A percentile compares a stretch with the other conserved stretches of the same genome.
phyloP scores from a whole-genome alignment of 1,140 invertebrate genomes.

The Polyergus mexicanus region DNA sequence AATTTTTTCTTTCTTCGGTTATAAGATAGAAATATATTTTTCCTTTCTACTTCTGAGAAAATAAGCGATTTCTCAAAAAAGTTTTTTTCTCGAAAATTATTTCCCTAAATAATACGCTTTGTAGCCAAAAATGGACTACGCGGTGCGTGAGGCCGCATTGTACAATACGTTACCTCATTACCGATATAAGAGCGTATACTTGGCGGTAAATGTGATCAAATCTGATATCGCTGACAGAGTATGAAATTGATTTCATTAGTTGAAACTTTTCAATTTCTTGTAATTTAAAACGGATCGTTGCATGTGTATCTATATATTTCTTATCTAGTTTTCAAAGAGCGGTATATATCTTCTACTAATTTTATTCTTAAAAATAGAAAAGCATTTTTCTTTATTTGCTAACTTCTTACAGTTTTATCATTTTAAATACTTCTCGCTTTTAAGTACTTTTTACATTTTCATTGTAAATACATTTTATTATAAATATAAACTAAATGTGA shows the following conservation, averaged over 20 bases:
- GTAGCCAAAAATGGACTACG: slow-evolving; percentile 52
- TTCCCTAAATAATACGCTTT: slow-evolving; percentile 55
- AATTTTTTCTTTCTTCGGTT: slow-evolving; percentile 52
- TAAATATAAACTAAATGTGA: slow-evolving; percentile 2
- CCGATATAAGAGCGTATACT: neutral
- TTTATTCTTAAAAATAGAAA: neutral
- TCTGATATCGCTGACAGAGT: slow-evolving; percentile 5
- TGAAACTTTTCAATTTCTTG: neutral
- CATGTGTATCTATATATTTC: neutral
- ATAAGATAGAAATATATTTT: slow-evolving; percentile 67
- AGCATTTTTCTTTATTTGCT: neutral
- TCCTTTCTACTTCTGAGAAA: slow-evolving; percentile 56
- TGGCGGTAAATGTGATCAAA: slow-evolving; percentile 43
- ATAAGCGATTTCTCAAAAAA: slow-evolving; percentile 64
- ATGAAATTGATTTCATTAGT: neutral
- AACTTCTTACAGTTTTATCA: neutral
- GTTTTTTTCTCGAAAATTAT: slow-evolving; percentile 62
- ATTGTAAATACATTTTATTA: slow-evolving; percentile 21
- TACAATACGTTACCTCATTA: slow-evolving; percentile 12
- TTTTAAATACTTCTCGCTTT: slow-evolving; percentile 13
- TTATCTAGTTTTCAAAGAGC: neutral
- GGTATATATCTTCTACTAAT: neutral
- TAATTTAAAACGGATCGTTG: slow-evolving; percentile 14
- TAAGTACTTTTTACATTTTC: slow-evolving; percentile 9
- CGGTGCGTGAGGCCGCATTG: slow-evolving; percentile 36